phyloP scores from a whole-genome alignment of 2,888 invertebrate genomes.

The Troilus luridus region DNA sequence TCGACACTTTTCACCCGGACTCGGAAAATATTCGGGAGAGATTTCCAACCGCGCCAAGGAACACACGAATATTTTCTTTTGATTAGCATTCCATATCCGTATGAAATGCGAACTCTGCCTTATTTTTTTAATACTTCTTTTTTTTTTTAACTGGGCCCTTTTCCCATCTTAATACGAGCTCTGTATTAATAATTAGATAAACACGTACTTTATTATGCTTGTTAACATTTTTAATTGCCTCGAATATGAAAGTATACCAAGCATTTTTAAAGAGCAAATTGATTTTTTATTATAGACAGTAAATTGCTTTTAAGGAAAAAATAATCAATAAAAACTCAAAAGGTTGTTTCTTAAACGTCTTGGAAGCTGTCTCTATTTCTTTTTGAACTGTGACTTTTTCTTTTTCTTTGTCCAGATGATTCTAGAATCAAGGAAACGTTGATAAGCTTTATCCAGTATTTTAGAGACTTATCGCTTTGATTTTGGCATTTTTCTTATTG shows the following conservation, averaged over 20 bases:
- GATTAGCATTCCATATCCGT: constrained; percentile 21
- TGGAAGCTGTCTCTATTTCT: no score
- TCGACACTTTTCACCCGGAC: constrained; percentile 43
- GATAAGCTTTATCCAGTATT: no score
- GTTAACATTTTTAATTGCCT: constrained; percentile 14
- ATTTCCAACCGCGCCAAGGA: not conserved
- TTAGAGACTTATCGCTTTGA: no score
- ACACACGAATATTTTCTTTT: constrained; percentile 33
- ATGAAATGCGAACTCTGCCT: not conserved
- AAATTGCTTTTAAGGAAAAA: no score
- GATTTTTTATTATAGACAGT: not conserved
- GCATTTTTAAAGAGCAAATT: not conserved
- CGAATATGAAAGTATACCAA: not conserved
- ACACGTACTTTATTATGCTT: not conserved
- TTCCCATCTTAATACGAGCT: not conserved
- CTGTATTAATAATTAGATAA: not conserved
- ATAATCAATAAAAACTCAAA: no score
- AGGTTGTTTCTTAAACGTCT: no score
- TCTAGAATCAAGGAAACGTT: no score
- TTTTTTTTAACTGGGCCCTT: not conserved
- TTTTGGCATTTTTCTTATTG: no score
- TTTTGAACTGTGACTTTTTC: no score
- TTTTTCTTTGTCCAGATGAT: no score
- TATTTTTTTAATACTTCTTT: not conserved
- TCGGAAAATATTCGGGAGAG: constrained; percentile 22